Percentiles rank a stretch among this genome's conserved stretches.
phyloP scores from a whole-genome alignment of 2,113 vertebrate species.

The Eublepharis macularius region DNA sequence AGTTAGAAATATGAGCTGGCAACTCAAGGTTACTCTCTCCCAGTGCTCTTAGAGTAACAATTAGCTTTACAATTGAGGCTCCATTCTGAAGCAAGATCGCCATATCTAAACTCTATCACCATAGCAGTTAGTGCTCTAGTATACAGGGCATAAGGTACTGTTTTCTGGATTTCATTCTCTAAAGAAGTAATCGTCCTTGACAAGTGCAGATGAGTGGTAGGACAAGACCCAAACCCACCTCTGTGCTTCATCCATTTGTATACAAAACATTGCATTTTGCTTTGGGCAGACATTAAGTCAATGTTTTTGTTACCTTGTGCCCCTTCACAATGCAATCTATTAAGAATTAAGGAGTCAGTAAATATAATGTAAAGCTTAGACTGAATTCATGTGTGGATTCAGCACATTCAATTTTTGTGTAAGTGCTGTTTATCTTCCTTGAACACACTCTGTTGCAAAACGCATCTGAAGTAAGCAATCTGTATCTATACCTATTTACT shows the following conservation, averaged over 20 bases:
- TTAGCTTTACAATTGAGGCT: background rate
- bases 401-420: background rate
- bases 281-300: background rate
- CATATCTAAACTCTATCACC: background rate
- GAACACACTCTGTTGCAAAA: conserved; percentile 4
- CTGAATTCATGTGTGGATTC: background rate
- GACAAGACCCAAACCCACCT: background rate
- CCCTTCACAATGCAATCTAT: background rate
- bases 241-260: background rate
- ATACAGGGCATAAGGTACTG: accelerated
- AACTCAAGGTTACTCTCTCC: conserved; percentile 18
- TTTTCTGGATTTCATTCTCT: conserved; percentile 5
- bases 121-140: background rate
- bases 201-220: background rate
- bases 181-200: background rate
- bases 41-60: background rate
- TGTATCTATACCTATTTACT: background rate
- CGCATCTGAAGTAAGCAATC: background rate
- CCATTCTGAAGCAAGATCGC: background rate
- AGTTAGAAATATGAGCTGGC: conserved; percentile 41
- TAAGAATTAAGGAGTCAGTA: background rate
- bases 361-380: background rate
- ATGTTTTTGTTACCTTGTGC: background rate
- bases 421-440: background rate
- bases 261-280: background rate